Conservation (phyloP, 2,113 vertebrate species). For the Sterrhoptilus dennistouni region DNA sequence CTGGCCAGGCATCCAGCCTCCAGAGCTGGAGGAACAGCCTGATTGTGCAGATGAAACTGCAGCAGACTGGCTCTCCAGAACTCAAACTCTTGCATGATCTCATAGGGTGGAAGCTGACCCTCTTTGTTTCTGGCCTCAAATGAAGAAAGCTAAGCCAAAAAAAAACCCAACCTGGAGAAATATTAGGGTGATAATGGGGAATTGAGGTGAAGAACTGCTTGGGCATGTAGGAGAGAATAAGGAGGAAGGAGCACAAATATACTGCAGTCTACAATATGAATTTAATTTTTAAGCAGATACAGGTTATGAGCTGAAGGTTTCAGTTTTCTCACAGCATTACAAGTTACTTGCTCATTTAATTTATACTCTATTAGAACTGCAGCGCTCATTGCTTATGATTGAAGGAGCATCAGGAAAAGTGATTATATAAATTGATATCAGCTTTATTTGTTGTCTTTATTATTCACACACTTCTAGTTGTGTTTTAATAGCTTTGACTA, state of each 20-base stretch:
- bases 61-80: not conserved
- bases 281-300: not conserved
- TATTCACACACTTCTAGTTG: not conserved
- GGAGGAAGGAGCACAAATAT: not conserved
- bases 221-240: not conserved
- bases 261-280: not conserved
- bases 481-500: conserved; percentile 7
- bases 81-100: conserved; percentile 24
- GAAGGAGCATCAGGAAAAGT: not conserved
- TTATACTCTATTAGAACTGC: not conserved
- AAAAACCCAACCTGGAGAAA: not conserved
- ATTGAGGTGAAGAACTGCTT: not conserved
- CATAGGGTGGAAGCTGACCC: conserved; percentile 36
- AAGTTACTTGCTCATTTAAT: not conserved
- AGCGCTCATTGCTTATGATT: not conserved
- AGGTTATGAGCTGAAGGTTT: not conserved
- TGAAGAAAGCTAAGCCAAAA: not conserved
- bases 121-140: conserved; percentile 9
- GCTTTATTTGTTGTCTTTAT: conserved; percentile 36
- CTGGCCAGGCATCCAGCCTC: not conserved
- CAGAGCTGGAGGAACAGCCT: not conserved
- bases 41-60: not conserved
- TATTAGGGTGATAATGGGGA: not conserved
- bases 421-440: not conserved
- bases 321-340: not conserved